Percentiles rank a stretch among this genome's conserved stretches.
phyloP scores from a whole-genome alignment of 2,888 invertebrate genomes.

The Pyrocoelia pectoralis region DNA sequence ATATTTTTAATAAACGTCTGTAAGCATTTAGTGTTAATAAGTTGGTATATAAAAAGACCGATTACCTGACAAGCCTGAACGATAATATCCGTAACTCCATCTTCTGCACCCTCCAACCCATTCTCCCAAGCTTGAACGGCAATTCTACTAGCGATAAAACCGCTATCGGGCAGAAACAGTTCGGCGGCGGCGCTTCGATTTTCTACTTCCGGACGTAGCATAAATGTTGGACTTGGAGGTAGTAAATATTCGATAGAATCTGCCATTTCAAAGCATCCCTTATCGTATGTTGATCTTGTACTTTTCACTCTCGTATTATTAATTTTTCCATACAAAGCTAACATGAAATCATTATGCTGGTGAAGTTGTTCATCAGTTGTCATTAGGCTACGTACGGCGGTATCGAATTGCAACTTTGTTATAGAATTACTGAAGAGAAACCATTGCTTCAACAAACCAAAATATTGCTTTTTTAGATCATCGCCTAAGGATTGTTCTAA shows the following conservation, averaged over 20 bases:
- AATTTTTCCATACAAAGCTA: conserved; percentile 67
- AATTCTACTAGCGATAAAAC: conserved; percentile 82
- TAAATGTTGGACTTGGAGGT: conserved; percentile 62
- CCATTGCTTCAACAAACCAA: conserved; percentile 78
- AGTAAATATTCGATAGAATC: conserved; percentile 68
- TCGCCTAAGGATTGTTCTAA: conserved; percentile 72
- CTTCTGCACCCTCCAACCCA: conserved; percentile 85
- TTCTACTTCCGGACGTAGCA: conserved; percentile 53
- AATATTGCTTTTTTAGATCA: conserved; percentile 72
- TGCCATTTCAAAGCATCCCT: conserved; percentile 67
- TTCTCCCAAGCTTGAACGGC: conserved; percentile 90
- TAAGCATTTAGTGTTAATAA: conserved; percentile 31
- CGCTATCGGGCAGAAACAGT: conserved; percentile 83
- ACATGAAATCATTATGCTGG: conserved; percentile 84
- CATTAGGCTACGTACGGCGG: conserved; percentile 77
- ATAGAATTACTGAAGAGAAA: conserved; percentile 70
- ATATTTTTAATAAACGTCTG: conserved; percentile 84
- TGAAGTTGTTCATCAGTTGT: conserved; percentile 75
- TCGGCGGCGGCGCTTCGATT: conserved; percentile 74
- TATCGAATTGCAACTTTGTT: conserved; percentile 85
- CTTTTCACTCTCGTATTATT: conserved; percentile 37
- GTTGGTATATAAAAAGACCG: no score
- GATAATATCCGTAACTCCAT: conserved; percentile 82
- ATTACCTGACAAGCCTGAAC: conserved; percentile 77
- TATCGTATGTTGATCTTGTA: conserved; percentile 64